Evolutionary conservation across 2,797 vertebrate genomes (phyloP).

Genomic region (Eutrigla gurnardus): DNA sequence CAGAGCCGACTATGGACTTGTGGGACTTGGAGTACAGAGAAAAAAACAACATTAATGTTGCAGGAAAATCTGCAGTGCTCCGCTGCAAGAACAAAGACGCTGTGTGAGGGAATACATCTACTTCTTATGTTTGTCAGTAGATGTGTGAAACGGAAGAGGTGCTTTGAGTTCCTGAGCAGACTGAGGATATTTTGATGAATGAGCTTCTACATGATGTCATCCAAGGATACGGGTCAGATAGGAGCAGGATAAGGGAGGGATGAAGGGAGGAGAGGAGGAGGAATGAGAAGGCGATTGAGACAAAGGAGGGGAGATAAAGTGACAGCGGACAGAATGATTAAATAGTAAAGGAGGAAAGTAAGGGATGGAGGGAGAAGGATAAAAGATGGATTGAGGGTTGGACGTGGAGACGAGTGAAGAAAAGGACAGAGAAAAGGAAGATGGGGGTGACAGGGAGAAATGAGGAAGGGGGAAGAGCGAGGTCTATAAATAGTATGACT

Average conservation of each 20-base stretch:
- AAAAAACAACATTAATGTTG: background rate
- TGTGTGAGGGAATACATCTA: background rate
- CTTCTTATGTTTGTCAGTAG: background rate
- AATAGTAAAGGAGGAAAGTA: background rate
- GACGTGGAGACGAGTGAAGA: background rate
- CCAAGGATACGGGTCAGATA: constrained; percentile 40
- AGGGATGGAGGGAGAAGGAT: background rate
- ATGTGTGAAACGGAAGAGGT: constrained; percentile 5
- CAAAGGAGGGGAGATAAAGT: background rate
- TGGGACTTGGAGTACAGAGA: background rate
- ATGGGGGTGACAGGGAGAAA: constrained; percentile 43
- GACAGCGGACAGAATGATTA: background rate
- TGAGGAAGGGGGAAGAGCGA: constrained; percentile 1
- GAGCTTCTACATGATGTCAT: constrained; percentile 48
- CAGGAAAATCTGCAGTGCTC: constrained; percentile 1
- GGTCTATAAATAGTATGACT: constrained; percentile 59
- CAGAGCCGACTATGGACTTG: background rate
- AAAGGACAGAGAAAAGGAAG: constrained; percentile 12
- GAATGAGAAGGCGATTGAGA: background rate
- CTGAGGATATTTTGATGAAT: constrained; percentile 37
- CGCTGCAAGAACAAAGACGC: background rate
- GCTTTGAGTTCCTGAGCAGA: constrained; percentile 1
- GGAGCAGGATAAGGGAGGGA: constrained; percentile 11
- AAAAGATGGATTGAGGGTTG: background rate
- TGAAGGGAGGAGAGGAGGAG: background rate